Conservation (phyloP, 2,888 invertebrate species). For the Herminia tarsipennalis region DNA sequence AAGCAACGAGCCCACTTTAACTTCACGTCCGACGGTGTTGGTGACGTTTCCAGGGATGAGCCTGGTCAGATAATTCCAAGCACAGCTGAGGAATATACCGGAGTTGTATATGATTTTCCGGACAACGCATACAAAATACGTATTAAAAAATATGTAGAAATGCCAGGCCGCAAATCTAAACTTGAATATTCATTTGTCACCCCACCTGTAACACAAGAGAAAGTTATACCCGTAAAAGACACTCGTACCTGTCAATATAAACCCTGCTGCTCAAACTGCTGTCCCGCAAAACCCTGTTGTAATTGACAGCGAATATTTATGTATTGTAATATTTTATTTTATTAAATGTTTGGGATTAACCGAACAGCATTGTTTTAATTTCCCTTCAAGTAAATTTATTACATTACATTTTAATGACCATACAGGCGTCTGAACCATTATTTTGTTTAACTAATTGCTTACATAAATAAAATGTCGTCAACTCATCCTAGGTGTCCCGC, state of each 20-base stretch:
- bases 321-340: slow-evolving; percentile 16
- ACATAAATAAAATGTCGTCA: slow-evolving; percentile 54
- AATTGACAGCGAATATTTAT: slow-evolving; percentile 11
- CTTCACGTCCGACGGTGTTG: slow-evolving; percentile 72
- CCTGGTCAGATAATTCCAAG: slow-evolving; percentile 63
- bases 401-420: slow-evolving; percentile 16
- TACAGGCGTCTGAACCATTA: slow-evolving; percentile 14
- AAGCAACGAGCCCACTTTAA: slow-evolving; percentile 76
- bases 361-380: slow-evolving; percentile 18
- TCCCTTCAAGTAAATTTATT: not conserved
- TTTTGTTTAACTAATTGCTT: slow-evolving; percentile 20
- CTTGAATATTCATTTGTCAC: slow-evolving; percentile 79
- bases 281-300: slow-evolving; percentile 33
- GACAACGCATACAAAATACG: slow-evolving; percentile 75
- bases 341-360: slow-evolving; percentile 39
- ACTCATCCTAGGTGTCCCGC: slow-evolving; percentile 73
- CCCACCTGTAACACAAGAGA: slow-evolving; percentile 57
- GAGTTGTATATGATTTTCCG: slow-evolving; percentile 71
- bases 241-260: slow-evolving; percentile 71
- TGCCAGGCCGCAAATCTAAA: slow-evolving; percentile 73
- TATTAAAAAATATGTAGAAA: slow-evolving; percentile 70
- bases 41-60: slow-evolving; percentile 73
- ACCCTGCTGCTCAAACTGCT: slow-evolving; percentile 55
- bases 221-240: slow-evolving; percentile 63
- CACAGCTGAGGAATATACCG: slow-evolving; percentile 63